Base-by-base conservation (phyloP, 2,888 invertebrate species). In the Volucella inanis region DNA sequence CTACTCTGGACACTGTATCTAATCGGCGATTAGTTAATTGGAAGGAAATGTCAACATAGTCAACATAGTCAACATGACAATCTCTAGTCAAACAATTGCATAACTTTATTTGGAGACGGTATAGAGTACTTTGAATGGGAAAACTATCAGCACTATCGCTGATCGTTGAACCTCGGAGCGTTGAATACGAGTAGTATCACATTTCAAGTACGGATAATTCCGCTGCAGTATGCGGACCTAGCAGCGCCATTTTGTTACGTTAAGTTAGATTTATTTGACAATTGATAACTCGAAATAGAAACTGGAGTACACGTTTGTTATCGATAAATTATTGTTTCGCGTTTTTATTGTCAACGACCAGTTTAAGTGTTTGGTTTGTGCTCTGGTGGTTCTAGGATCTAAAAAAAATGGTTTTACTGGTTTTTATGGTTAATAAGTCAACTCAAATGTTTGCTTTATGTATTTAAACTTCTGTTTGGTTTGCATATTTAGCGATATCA, bases 241-340 rank as follows among this genome's bases (percentile, higher is more conserved):
- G 31, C 1, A 31, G 31, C 31, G 31, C 31, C 41, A 39, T 9
- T 41, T 57, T 57, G 15, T 57, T 39, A 15, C 4, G 11, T 12
- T 15, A 9, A 18, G 54, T 45, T 45, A 31, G 55, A 68, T 55
- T 55, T 68, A 38, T 70, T 70, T 57, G 10, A 47, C 38, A 12
- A 49, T 55, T 70, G 70, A 70, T 70, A 49, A 57, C 38, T 47
- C 9, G 38, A 68, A 68, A 47, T 57, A 54, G 43, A 43, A 54
- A 9, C 6, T 31, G 15, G 39, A 57, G 9, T 9, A 61, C 14
- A 14, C 10, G 0, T 22, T 11, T 11, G 9, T 22, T 10, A 22
- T 15, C 10, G 12, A 18, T 39, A 57, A 57, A 8, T 14, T 39
- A 10, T 39, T 57, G 31, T 1, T 31, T 31, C 4, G 31, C 6